Base-by-base conservation (phyloP, 2,797 vertebrate genomes). In the Tokudaia tokunoshimensis region DNA sequence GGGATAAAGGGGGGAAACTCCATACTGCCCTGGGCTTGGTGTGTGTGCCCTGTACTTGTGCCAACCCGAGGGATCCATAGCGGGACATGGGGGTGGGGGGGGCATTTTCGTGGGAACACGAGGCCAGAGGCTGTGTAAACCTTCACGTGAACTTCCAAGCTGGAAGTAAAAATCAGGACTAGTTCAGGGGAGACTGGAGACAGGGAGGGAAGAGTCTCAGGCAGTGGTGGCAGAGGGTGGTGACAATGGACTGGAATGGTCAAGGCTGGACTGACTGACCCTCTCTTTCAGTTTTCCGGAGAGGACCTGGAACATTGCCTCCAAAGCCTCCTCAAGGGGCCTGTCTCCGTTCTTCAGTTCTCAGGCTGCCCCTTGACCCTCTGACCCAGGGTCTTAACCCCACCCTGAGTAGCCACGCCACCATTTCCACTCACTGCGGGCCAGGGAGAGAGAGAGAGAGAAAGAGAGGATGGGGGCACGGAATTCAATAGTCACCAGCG, bases 401-500 rank as follows among this genome's bases (percentile, higher is more conserved):
- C 63, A 61, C 74, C 94, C 83, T 1, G 4, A 47, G 83, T 89
- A 87, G 88, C 96, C 59, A 22, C 57, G 92, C 82, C 20, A 92
- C 95, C 96, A 97, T 84, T 94, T 95, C 94, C 97, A 94, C 95
- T 96, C 91, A 74, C 37, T 41, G 15, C 76, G 89, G 86, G 81
- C 82, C 92, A 7, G 95, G 55, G 92, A 94, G 94, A 47, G 93
- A 70, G 92, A 41, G 41, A 44, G 92, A 70, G 92, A 41, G 41
- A 37, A 91, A 70, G 92, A 95, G 95, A 47, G 92, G 76, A 19
- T 37, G 44, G 2, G 59, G 95, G 86, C 93, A 89, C 57, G 83
- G 97, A 97, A 98, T 97, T 96, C 95, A 98, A 98, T 98, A 97
- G 98, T 95, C 41, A 14, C 86, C 96, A 92, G 52, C 52, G 11